Evolutionary conservation across 2,888 invertebrate genomes (phyloP).

Genomic region (Agrochola litura): DNA sequence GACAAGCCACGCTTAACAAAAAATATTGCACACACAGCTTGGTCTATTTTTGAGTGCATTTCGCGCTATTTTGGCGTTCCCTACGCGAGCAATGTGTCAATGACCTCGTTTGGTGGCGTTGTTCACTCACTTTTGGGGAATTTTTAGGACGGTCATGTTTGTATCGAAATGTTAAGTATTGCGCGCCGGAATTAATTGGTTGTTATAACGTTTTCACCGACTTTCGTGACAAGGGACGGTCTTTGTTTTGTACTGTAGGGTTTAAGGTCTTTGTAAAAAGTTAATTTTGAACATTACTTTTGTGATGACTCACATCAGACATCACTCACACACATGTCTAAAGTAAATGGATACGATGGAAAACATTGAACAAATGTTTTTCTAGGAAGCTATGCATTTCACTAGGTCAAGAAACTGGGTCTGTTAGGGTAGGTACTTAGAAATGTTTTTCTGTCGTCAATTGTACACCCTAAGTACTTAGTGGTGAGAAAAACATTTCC

Average conservation of each 20-base stretch:
- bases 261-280: neutral
- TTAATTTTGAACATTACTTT: neutral
- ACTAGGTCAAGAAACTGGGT: conserved; percentile 22
- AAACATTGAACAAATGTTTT: conserved; percentile 10
- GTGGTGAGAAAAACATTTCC: neutral
- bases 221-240: neutral
- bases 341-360: neutral
- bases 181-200: conserved; percentile 61
- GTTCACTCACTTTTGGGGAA: conserved; percentile 89
- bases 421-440: neutral
- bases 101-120: conserved; percentile 89
- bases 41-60: conserved; percentile 90
- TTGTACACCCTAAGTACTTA: too few species aligned
- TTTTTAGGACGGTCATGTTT: conserved; percentile 84
- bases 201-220: conserved; percentile 16
- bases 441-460: too few species aligned
- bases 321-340: neutral
- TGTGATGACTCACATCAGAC: neutral
- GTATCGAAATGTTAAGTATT: conserved; percentile 70
- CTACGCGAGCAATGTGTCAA: conserved; percentile 88
- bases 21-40: conserved; percentile 90
- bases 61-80: conserved; percentile 91
- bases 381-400: conserved; percentile 24
- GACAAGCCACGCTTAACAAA: conserved; percentile 81
- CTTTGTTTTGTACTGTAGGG: neutral